Percentiles rank a stretch among this genome's conserved stretches.
phyloP scores from a whole-genome alignment of 1,140 invertebrate species.

The Drosophila bifasciata region DNA sequence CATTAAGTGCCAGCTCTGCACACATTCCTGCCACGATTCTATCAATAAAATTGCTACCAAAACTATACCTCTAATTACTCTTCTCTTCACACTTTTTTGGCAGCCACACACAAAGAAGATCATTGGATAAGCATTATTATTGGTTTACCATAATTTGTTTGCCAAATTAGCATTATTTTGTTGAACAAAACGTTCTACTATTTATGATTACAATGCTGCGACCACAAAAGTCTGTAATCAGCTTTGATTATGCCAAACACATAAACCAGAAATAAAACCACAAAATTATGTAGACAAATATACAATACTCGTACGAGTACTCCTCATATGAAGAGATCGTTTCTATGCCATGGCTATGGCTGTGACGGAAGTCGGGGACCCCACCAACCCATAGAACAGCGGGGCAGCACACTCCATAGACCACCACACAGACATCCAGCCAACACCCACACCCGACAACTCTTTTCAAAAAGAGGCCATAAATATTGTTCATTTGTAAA shows the following conservation, averaged over 20 bases:
- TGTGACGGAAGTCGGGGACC: constrained; percentile 56
- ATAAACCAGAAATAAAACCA: constrained; percentile 59
- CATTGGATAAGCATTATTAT: neutral
- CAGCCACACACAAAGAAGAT: constrained; percentile 18
- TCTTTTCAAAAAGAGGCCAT: constrained; percentile 67
- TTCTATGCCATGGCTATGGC: constrained; percentile 45
- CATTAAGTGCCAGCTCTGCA: too few relatives aligned
- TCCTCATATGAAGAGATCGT: constrained; percentile 30
- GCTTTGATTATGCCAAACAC: constrained; percentile 43
- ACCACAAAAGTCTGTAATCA: constrained; percentile 27
- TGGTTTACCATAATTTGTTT: constrained; percentile 47
- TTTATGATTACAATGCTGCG: constrained; percentile 21
- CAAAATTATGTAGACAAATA: constrained; percentile 50
- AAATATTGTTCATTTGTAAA: constrained; percentile 82
- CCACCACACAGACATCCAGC: constrained; percentile 12
- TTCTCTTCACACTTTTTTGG: constrained; percentile 37
- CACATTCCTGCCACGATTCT: too few relatives aligned
- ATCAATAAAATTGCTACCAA: constrained; percentile 1
- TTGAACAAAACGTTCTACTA: constrained; percentile 31
- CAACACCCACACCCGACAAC: constrained; percentile 16
- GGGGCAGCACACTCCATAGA: neutral
- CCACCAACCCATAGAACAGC: constrained; percentile 2
- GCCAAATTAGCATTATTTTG: constrained; percentile 56
- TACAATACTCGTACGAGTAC: neutral
- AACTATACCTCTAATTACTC: constrained; percentile 1